Evolutionary conservation across 2,888 invertebrate species (phyloP), one percentile per base, ranked within the genome.

Genomic region (Laspeyria flexula): DNA sequence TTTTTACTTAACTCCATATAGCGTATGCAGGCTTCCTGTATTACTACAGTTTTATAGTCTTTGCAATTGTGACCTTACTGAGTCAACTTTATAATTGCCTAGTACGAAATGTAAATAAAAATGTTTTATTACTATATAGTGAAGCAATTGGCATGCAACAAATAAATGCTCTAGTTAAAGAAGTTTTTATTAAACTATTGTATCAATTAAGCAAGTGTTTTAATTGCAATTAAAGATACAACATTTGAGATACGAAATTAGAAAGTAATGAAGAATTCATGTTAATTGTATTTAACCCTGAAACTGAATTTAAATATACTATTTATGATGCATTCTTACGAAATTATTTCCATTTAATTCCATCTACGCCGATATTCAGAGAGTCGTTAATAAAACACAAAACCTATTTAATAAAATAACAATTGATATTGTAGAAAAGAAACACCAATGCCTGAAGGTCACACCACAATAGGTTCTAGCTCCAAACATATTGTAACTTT

Each of bases 61-160:
- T 30, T 40, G 16, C 40, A 29, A 40, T 30, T 18, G 30, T 5
- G 40, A 40, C 29, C 30, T 40, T 40, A 30, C 27, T 15, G 18
- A 12, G 18, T 39, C 30, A 18, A 29, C 54, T 47, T 52, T 41
- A 31, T 34, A 54, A 55, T 48, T 51, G 54, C 38, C 18, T 38
- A 45, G 25, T 37, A 50, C 42, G 13, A 49, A 54, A 59, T 49
- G 37, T 43, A 60, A 60, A 60, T 60, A 27, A 39, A 40, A 48
- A 30, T 43, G 27, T 42, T n/a, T 54, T 48, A 43, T 53, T 52
- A 50, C 27, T 25, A 43, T 12, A 47, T 10, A 34, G 16, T 55
- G 30, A 2, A 23, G 21, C 40, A 44, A 31, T 49, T 43, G 29
- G 13, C 50, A 55, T 16, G 35, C 43, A 23, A 43, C 12, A n/a